Base-by-base conservation (phyloP, 2,888 invertebrate genomes). In the Colostygia pectinataria region DNA sequence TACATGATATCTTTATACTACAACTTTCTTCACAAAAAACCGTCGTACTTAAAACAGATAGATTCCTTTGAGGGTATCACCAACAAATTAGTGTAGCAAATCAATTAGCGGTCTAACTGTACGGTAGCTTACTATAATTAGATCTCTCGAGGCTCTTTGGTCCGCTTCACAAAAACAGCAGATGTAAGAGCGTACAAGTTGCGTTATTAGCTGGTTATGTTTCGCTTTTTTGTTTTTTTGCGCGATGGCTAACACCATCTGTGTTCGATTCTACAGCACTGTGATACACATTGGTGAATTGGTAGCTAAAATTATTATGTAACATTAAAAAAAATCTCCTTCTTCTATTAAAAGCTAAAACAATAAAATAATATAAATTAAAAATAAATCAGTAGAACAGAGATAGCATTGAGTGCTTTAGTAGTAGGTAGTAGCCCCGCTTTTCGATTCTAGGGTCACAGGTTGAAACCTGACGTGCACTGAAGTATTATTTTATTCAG, bases 151-250 rank as follows among this genome's bases (percentile, higher is more conserved):
- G 75, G 68, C 74, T 74, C 77, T 52, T 24, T 68, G 76, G 71
- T 74, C 74, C 66, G 76, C 66, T 78, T 74, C 77, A 83, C 80
- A 86, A 87, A 86, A 88, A 85, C 83, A 83, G 82, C 85, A 88
- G 83, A 84, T 86, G 86, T 65, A 73, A 63, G 73, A 47, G 68
- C 67, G 72, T 65, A 68, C 79, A 80, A 77, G 83, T 78, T 77
- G 78, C 80, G 77, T 85, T 86, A 87, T 84, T 82, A 82, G 78
- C 77, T 69, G 78, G 81, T 79, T 75, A 77, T 79, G 76, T 74
- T 80, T 74, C 63, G 64, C 66, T 79, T 80, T 81, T 86, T 80
- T 76, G 63, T 74, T 66, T 74, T n/a, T 81, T 78, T 70, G 77
- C 78, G 79, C 79, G 81, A 83, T 78, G 73, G 68, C 69, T 77